Percentiles rank a stretch among this genome's conserved stretches.
Conservation (phyloP, 92 coral and sea anemone genomes). For the Palythoa grandis region DNA sequence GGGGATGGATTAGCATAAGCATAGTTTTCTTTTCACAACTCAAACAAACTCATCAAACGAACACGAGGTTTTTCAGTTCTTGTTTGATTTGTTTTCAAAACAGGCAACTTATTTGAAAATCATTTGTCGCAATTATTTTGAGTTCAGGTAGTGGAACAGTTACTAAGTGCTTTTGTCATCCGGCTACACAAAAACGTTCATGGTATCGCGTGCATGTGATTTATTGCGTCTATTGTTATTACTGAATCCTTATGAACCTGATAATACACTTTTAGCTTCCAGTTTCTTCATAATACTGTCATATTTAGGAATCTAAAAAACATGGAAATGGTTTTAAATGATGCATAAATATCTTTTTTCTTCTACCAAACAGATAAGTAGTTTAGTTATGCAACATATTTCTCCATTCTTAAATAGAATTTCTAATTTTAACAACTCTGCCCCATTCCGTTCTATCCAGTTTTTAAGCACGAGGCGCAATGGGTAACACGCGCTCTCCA, state of each 20-base stretch:
- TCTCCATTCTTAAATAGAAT: too few relatives aligned
- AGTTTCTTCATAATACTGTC: too few relatives aligned
- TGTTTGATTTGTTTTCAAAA: background rate
- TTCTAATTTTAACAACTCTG: too few relatives aligned
- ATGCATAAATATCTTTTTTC: too few relatives aligned
- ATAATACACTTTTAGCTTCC: too few relatives aligned
- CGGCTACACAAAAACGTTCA: background rate
- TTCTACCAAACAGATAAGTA: too few relatives aligned
- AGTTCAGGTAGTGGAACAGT: background rate
- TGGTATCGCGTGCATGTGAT: background rate
- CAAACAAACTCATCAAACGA: slow-evolving; percentile 17
- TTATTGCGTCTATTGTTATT: too few relatives aligned
- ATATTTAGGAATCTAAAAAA: too few relatives aligned
- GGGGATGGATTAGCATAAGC: background rate
- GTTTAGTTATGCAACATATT: too few relatives aligned
- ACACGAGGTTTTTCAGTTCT: background rate
- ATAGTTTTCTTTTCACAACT: background rate
- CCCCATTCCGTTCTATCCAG: too few relatives aligned
- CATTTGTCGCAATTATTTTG: background rate
- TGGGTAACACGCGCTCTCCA: background rate
- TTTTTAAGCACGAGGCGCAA: background rate
- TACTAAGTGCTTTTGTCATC: background rate
- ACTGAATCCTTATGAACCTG: too few relatives aligned
- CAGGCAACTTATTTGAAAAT: background rate
- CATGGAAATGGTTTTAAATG: too few relatives aligned